Base-by-base conservation (phyloP, 1,140 invertebrate genomes). In the Neodiprion pinetum region DNA sequence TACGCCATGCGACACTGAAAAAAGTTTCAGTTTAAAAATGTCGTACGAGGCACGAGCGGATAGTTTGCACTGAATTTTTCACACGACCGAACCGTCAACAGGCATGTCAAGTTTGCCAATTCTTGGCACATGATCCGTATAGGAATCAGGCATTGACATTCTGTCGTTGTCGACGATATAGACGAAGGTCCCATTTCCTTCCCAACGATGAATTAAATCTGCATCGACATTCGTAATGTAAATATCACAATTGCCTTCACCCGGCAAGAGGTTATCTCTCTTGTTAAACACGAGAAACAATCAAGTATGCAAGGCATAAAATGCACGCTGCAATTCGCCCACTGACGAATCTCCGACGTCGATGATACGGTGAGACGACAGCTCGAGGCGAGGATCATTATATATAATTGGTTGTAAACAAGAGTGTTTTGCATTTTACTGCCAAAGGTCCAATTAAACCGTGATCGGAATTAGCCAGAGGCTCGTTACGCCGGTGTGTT, bases 351-450 rank as follows among this genome's bases (percentile, higher is more conserved):
- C 12, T 14, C 12, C 61, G 61, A 14, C 12, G 61, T 21, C 17
- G 17, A 65, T 65, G 61, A 65, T 14, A 65, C 12, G 61, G 61
- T 21, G 61, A 40, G 28, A 40, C 28, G 28, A 40, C 28, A 40
- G 28, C 28, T 40, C 28, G 28, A 40, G 28, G 28, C 28, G 28
- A 40, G 28, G 28, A 40, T 40, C 28, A 40, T 40, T 40, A 40
- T 40, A 7, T 12, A 61, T 61, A 61, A 61, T 61, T 61, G 53
- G 53, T 61, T 14, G 53, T 61, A 61, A 61, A 61, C 53, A 61
- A 61, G 53, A 61, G 53, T 61, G 53, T 61, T 61, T 61, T 61
- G 53, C 53, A 61, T 61, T 12, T 61, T 61, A 61, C 53, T 61
- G 53, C 53, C 11, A 61, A 61, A 61, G 53, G 53, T 61, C 53